Evolutionary conservation across 1,140 invertebrate species (phyloP).

Genomic region (Teleopsis dalmanni): DNA sequence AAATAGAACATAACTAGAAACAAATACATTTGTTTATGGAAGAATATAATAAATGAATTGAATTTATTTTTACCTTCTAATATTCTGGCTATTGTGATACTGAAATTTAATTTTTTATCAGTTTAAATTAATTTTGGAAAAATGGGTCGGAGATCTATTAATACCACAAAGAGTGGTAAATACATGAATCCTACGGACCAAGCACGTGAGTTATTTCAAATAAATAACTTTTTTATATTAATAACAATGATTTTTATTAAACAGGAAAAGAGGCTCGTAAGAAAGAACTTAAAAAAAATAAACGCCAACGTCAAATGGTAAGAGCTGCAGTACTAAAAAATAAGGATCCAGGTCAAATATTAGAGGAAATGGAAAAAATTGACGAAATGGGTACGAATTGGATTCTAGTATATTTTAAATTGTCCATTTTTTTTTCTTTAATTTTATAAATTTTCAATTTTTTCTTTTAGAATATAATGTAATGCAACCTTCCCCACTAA

Average conservation of each 20-base stretch:
- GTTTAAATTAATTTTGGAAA: constrained; percentile 32
- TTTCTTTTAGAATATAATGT: constrained; percentile 90
- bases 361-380: constrained; percentile 94
- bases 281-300: constrained; percentile 97
- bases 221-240: neutral
- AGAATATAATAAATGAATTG: neutral
- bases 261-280: constrained; percentile 95
- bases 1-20: neutral
- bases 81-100: neutral
- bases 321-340: constrained; percentile 94
- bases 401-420: neutral
- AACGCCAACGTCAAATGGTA: constrained; percentile 91
- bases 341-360: constrained; percentile 90
- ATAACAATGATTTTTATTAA: too few species aligned
- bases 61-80: constrained; percentile 1
- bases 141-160: constrained; percentile 93
- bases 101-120: neutral
- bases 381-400: constrained; percentile 93
- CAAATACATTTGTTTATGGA: neutral
- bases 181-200: constrained; percentile 99
- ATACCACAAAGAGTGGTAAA: constrained; percentile 99
- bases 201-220: constrained; percentile 70
- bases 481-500: constrained; percentile 82
- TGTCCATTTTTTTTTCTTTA: too few species aligned
- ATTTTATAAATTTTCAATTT: too few species aligned